Conservation (phyloP, 2,113 vertebrate genomes). For the Oostethus manadensis region DNA sequence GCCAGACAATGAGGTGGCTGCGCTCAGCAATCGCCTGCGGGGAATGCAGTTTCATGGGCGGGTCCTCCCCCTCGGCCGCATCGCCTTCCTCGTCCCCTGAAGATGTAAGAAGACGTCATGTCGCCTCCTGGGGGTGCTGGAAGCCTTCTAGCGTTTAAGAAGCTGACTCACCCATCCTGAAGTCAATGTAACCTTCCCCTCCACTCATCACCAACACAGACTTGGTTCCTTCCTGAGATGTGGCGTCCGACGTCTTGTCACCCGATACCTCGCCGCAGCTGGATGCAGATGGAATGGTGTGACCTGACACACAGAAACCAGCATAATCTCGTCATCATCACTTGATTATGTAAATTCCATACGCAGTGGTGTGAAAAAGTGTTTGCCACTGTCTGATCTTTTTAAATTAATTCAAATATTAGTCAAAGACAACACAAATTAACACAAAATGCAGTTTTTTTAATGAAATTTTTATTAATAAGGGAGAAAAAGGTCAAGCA, state of each 20-base stretch:
- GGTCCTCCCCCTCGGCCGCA: constrained; percentile 77
- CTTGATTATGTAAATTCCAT: background rate
- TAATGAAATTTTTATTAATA: no score
- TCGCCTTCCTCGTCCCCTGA: constrained; percentile 90
- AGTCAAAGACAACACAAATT: no score
- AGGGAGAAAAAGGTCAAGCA: no score
- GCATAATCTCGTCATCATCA: background rate
- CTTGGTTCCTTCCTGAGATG: constrained; percentile 72
- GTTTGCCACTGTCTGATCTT: no score
- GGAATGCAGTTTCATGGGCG: constrained; percentile 83
- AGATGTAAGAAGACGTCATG: background rate
- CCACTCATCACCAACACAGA: constrained; percentile 94
- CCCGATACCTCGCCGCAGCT: constrained; percentile 45
- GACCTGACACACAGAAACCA: constrained; percentile 69
- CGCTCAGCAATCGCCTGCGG: constrained; percentile 91
- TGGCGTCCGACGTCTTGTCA: constrained; percentile 72
- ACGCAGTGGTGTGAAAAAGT: no score
- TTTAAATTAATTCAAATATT: no score
- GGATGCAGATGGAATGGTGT: constrained; percentile 73
- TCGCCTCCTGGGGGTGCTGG: background rate
- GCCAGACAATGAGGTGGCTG: constrained; percentile 98
- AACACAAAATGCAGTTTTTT: no score
- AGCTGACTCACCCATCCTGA: constrained; percentile 88
- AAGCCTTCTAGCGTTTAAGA: accelerated
- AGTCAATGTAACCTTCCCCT: constrained; percentile 99